Base-by-base conservation (phyloP, 1,140 invertebrate genomes). In the Hyphantria cunea region DNA sequence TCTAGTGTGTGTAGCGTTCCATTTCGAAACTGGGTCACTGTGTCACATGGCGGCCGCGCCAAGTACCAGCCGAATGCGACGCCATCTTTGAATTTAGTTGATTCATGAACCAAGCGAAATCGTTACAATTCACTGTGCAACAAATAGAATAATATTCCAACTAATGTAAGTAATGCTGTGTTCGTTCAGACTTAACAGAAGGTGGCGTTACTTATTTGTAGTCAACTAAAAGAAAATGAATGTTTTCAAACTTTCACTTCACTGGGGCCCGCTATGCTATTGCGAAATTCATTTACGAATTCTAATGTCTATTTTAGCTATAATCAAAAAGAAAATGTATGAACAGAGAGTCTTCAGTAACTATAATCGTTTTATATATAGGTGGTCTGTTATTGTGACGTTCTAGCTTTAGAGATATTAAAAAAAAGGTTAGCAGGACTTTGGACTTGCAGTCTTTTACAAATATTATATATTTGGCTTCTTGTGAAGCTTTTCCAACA, bases 11-110 rank as follows among this genome's bases (percentile, higher is more conserved):
- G 84, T 79, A 71, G 70, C 78, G 82, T 84, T 90, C 86, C 86
- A 89, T 90, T 89, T 90, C 80, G 70, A 86, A 90, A 89, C 78
- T 89, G 74, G 87, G 87, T 90, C 79, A 90, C 74, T 81, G 73
- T 90, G 87, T 90, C 87, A 80, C 68, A 84, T 82, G 84, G 82
- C 80, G 78, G 73, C 76, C 81, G 80, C 81, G 80, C 77, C 82
- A 81, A 85, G 76, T 78, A 78, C 80, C 71, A 79, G 64, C 72
- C 77, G 73, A 82, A 82, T 72, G 73, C 68, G 76, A 73, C 82
- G 84, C 84, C 84, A 88, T 90, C 86, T 86, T 89, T 85, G 78
- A 80, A 84, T 80, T 82, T 79, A 64, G 78, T 84, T 82, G 74
- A 82, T 85, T 81, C 69, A 76, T 78, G 68, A 72, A 74, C 70